Evolutionary conservation across 2,113 vertebrate species (phyloP).

Genomic region (Oryzias melastigma): DNA sequence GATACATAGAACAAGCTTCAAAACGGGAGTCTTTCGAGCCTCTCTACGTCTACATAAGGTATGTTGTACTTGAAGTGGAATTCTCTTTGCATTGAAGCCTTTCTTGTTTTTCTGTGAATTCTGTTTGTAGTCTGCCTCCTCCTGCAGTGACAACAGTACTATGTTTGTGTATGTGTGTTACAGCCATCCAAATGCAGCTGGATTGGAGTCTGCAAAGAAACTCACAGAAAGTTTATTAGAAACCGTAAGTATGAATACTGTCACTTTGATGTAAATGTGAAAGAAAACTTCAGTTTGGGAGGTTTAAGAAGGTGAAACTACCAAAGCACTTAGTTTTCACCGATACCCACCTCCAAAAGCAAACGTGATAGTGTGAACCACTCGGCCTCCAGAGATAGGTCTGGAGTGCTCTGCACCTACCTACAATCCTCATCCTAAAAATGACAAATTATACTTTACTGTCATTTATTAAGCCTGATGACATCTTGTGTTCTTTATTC

Average conservation of each 20-base stretch:
- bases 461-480: background rate
- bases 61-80: conserved; percentile 1
- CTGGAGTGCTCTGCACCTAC: conserved; percentile 65
- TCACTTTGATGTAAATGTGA: background rate
- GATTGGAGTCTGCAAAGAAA: conserved; percentile 94
- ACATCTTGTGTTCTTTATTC: background rate
- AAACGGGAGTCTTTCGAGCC: conserved; percentile 96
- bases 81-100: background rate
- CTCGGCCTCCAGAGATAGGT: conserved; percentile 61
- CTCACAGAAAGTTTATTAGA: conserved; percentile 93
- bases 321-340: conserved; percentile 60
- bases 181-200: conserved; percentile 93
- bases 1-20: conserved; percentile 95
- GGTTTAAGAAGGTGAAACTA: conserved; percentile 75
- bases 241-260: conserved; percentile 82
- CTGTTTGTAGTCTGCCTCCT: background rate
- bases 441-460: background rate
- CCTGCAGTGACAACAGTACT: conserved; percentile 12
- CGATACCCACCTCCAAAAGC: conserved; percentile 73
- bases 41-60: conserved; percentile 99
- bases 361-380: conserved; percentile 67
- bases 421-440: conserved; percentile 45
- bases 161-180: conserved; percentile 29
- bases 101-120: background rate
- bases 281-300: conserved; percentile 24